Conservation (phyloP, 2,113 vertebrate genomes). For the Halcyon senegalensis region DNA sequence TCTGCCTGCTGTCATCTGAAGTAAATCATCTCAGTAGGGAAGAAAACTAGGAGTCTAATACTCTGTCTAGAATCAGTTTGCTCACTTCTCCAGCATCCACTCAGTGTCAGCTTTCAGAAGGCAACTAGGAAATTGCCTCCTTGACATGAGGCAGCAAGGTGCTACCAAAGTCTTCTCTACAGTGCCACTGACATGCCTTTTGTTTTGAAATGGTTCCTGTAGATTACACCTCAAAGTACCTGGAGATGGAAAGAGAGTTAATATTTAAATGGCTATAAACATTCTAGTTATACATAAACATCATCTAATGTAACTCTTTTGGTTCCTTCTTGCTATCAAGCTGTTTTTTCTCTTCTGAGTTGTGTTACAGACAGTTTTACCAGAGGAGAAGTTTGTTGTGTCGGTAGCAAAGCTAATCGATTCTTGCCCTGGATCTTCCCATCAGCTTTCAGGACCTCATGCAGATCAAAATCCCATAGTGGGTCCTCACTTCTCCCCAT, state of each 20-base stretch:
- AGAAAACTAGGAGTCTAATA: slow-evolving; percentile 47
- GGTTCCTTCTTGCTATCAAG: neutral
- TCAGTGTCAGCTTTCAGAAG: slow-evolving; percentile 14
- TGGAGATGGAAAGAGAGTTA: neutral
- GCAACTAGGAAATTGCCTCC: neutral
- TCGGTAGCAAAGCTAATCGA: neutral
- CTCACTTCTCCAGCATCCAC: slow-evolving; percentile 16
- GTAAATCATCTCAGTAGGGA: slow-evolving; percentile 55
- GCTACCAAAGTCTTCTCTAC: neutral
- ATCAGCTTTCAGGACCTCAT: neutral
- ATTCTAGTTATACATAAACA: neutral
- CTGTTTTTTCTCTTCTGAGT: neutral
- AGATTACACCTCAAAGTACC: neutral
- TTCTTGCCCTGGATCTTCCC: neutral
- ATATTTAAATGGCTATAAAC: neutral
- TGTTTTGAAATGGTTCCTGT: neutral
- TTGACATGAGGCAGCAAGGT: neutral
- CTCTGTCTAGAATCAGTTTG: slow-evolving; percentile 35
- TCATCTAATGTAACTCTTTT: neutral
- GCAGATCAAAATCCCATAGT: neutral
- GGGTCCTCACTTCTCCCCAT: neutral
- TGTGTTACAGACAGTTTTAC: neutral
- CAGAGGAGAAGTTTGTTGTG: neutral
- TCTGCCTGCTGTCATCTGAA: slow-evolving; percentile 40
- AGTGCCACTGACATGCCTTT: neutral